These are phyloP conservation scores for Melieria crassipennis DNA, from an alignment of 2,888 invertebrate genomes.

Conservation along the genomic window DNA sequence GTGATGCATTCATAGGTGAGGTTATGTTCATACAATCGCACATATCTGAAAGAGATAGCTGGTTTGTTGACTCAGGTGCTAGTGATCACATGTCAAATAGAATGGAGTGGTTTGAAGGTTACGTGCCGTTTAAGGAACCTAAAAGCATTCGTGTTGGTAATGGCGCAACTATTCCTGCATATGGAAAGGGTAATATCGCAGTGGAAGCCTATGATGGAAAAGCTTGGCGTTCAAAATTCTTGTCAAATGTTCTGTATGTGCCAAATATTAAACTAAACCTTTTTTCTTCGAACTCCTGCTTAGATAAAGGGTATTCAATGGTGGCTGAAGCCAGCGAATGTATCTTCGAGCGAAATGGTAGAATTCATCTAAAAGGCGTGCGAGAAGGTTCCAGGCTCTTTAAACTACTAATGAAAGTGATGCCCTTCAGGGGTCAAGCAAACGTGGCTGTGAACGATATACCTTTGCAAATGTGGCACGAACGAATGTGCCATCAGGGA, in stretches of 20 bases:
- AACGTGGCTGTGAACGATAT: constrained; percentile 27
- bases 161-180: constrained; percentile 37
- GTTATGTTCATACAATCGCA: no score
- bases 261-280: constrained; percentile 42
- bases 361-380: constrained; percentile 26
- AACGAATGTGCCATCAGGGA: constrained; percentile 45
- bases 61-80: background rate
- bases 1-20: constrained; percentile 18
- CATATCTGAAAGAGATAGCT: no score
- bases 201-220: constrained; percentile 42
- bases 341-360: constrained; percentile 31
- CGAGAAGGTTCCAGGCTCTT: constrained; percentile 31
- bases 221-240: constrained; percentile 39
- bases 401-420: constrained; percentile 36
- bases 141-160: background rate
- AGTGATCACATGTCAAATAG: constrained; percentile 5
- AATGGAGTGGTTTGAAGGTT: constrained; percentile 1
- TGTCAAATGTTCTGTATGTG: constrained; percentile 42
- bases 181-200: constrained; percentile 40
- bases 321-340: constrained; percentile 33
- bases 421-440: constrained; percentile 5
- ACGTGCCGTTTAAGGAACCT: no score
- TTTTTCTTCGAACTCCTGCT: constrained; percentile 41
- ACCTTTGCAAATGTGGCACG: constrained; percentile 46
- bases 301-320: constrained; percentile 39